Conservation (phyloP, 2,888 invertebrate species). For the Lithophane socia region DNA sequence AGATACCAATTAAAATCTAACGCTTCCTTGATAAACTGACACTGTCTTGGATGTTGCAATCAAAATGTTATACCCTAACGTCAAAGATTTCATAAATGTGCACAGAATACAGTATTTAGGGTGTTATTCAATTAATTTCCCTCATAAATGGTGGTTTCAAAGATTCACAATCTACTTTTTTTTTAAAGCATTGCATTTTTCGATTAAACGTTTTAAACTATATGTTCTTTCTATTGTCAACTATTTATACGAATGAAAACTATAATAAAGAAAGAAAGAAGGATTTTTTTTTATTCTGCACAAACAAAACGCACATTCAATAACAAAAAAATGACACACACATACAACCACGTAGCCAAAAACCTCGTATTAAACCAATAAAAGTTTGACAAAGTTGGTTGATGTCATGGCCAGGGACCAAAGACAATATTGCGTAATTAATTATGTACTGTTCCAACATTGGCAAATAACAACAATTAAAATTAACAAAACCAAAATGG, state of each 20-base stretch:
- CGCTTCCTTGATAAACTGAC: constrained; percentile 21
- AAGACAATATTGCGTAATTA: too few species aligned
- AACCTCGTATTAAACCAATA: too few species aligned
- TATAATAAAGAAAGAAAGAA: background rate
- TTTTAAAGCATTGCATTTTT: background rate
- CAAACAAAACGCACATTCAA: too few species aligned
- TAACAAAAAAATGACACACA: too few species aligned
- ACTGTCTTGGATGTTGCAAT: constrained; percentile 17
- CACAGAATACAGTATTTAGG: background rate
- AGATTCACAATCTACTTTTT: background rate
- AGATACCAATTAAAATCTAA: constrained; percentile 40
- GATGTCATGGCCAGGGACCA: too few species aligned
- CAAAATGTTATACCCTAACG: constrained; percentile 6
- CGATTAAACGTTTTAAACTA: background rate
- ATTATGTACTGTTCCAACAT: too few species aligned
- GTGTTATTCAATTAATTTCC: background rate
- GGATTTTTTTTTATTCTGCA: too few species aligned
- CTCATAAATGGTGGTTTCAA: background rate
- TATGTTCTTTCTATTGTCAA: background rate
- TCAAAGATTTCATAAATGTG: constrained; percentile 3
- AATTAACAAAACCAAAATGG: too few species aligned
- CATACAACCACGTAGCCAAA: too few species aligned
- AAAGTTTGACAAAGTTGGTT: too few species aligned
- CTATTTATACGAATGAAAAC: background rate
- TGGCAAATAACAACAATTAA: too few species aligned